Evolutionary conservation across 2,797 vertebrate species (phyloP).

Genomic region (Rhynchonycteris naso): DNA sequence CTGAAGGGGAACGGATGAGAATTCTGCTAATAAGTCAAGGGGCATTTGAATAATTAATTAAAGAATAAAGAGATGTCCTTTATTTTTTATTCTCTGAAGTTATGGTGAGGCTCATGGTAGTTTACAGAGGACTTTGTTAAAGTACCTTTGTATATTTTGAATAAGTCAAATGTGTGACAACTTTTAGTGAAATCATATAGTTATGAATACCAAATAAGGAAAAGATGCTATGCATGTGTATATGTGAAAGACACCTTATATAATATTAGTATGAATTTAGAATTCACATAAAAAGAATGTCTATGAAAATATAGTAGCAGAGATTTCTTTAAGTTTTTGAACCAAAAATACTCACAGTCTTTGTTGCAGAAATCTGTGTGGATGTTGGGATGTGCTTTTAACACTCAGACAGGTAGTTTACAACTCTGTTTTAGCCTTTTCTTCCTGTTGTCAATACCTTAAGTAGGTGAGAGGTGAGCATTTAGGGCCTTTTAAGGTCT

Average conservation of each 20-base stretch:
- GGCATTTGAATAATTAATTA: not conserved
- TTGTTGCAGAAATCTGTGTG: not conserved
- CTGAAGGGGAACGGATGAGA: not conserved
- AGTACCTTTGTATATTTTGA: not conserved
- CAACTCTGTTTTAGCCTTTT: not conserved
- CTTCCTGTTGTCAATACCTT: not conserved
- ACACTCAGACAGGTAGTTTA: not conserved
- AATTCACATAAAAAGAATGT: not conserved
- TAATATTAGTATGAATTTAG: not conserved
- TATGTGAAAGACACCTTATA: not conserved
- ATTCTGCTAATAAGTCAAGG: not conserved
- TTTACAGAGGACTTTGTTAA: not conserved
- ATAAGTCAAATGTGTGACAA: not conserved
- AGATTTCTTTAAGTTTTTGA: not conserved
- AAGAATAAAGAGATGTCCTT: conserved; percentile 9
- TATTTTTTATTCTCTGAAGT: not conserved
- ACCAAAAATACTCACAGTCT: not conserved
- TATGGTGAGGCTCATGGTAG: not conserved
- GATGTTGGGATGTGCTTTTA: not conserved
- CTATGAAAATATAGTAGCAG: not conserved
- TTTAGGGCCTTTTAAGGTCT: not conserved
- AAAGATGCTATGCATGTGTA: not conserved
- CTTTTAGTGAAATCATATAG: not conserved
- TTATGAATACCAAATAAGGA: not conserved
- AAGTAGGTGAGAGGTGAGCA: not conserved